Evolutionary conservation across 1,140 invertebrate species (phyloP).

Genomic region (Drosophila dunni): DNA sequence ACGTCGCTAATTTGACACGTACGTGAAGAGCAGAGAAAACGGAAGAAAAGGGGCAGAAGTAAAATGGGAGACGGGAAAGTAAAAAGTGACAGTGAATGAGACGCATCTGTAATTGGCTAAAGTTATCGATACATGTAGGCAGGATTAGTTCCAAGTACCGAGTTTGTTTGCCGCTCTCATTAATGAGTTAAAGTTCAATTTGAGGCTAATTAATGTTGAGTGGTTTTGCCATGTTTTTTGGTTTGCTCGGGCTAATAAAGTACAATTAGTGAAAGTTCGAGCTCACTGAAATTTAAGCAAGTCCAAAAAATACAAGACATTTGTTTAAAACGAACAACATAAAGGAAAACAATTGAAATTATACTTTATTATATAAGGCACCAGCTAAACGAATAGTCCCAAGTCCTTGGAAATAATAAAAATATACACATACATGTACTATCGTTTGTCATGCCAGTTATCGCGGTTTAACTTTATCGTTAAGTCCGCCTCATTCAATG

Average conservation of each 20-base stretch:
- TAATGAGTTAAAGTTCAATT: constrained; percentile 77
- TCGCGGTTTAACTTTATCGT: constrained; percentile 78
- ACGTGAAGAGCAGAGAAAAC: constrained; percentile 54
- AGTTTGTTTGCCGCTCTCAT: constrained; percentile 56
- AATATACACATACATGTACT: constrained; percentile 47
- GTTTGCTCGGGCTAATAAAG: constrained; percentile 55
- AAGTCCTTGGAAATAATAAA: constrained; percentile 11
- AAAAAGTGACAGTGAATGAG: constrained; percentile 19
- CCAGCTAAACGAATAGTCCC: background rate
- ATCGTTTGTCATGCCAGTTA: constrained; percentile 78
- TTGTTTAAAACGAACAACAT: no score
- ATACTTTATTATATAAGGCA: background rate
- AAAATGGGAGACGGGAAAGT: constrained; percentile 27
- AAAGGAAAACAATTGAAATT: background rate
- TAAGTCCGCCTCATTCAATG: constrained; percentile 40
- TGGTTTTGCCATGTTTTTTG: constrained; percentile 31
- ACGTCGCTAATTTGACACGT: constrained; percentile 79
- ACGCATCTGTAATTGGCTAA: constrained; percentile 19
- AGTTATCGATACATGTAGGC: constrained; percentile 14
- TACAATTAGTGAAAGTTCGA: constrained; percentile 70
- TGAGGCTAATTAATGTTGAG: constrained; percentile 75
- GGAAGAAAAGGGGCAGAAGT: no score
- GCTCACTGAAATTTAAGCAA: background rate
- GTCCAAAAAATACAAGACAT: background rate
- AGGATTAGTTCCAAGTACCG: constrained; percentile 14